A percentile compares a stretch with the other conserved stretches of the same genome.
These are phyloP conservation scores for Liodrosophila aerea DNA, from an alignment of 2,888 invertebrate species.

Conservation along the genomic window DNA sequence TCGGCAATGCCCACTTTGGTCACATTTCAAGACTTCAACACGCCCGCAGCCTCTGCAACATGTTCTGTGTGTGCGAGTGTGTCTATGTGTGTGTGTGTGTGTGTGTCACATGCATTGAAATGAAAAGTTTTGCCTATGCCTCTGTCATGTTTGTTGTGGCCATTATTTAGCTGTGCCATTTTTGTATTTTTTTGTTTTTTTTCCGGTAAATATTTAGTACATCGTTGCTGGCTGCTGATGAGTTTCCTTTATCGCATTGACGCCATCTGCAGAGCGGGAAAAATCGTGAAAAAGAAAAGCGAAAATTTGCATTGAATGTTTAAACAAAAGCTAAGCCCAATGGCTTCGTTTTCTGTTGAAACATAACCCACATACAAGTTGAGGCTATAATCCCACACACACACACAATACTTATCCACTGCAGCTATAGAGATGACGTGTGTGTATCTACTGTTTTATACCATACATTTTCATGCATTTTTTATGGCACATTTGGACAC, in stretches of 20 bases:
- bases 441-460: conserved; percentile 5
- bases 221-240: conserved; percentile 31
- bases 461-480: conserved; percentile 29
- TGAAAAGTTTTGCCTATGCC: conserved; percentile 42
- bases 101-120: conserved; percentile 46
- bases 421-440: conserved; percentile 26
- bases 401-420: conserved; percentile 24
- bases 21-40: conserved; percentile 46
- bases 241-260: conserved; percentile 56
- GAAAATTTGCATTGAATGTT: conserved; percentile 41
- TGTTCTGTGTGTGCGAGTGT: conserved; percentile 2
- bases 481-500: conserved; percentile 32
- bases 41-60: conserved; percentile 20
- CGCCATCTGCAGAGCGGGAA: conserved; percentile 32
- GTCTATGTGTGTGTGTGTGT: conserved; percentile 10
- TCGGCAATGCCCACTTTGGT: no score
- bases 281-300: conserved; percentile 27
- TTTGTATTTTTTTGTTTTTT: conserved; percentile 12
- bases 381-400: conserved; percentile 16
- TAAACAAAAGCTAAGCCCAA: conserved; percentile 49
- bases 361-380: conserved; percentile 53
- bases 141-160: conserved; percentile 3
- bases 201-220: conserved; percentile 35
- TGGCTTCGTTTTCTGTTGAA: conserved; percentile 41
- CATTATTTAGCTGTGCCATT: background rate